Percentiles rank a stretch among this genome's conserved stretches.
Conservation (phyloP, 2,888 invertebrate species). For the Erpobdella octoculata region DNA sequence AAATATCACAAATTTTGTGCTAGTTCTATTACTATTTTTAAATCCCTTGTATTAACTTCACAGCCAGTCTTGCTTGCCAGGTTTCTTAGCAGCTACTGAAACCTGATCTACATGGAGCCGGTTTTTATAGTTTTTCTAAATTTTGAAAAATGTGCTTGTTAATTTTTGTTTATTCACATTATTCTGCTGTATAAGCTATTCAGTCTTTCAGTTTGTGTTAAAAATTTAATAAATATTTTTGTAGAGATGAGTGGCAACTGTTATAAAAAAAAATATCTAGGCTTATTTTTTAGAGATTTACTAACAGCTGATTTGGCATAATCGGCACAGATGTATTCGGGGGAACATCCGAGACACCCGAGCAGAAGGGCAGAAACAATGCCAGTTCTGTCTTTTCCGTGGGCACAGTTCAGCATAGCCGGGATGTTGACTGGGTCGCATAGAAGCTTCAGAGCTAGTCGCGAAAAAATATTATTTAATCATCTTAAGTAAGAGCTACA, state of each 20-base stretch:
- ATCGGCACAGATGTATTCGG: slow-evolving; percentile 41
- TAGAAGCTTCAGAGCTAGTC: slow-evolving; percentile 45
- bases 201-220: too few species aligned
- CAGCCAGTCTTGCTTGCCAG: too few species aligned
- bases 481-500: not conserved
- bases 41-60: too few species aligned
- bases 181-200: too few species aligned
- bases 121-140: too few species aligned
- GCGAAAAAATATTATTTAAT: not conserved
- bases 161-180: not conserved
- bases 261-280: too few species aligned
- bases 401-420: slow-evolving; percentile 46
- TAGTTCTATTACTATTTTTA: too few species aligned
- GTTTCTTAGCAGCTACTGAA: too few species aligned
- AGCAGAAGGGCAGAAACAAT: slow-evolving; percentile 44
- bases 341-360: slow-evolving; percentile 40
- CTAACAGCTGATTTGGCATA: slow-evolving; percentile 43
- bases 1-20: not conserved
- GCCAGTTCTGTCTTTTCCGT: slow-evolving; percentile 48
- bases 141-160: not conserved
- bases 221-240: too few species aligned
- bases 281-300: too few species aligned
- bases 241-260: too few species aligned
- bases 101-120: too few species aligned
- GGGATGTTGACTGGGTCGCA: slow-evolving; percentile 41